Percentiles rank a stretch among this genome's conserved stretches.
Conservation (phyloP, 2,113 vertebrate species). For the Anser brachyrhynchus region DNA sequence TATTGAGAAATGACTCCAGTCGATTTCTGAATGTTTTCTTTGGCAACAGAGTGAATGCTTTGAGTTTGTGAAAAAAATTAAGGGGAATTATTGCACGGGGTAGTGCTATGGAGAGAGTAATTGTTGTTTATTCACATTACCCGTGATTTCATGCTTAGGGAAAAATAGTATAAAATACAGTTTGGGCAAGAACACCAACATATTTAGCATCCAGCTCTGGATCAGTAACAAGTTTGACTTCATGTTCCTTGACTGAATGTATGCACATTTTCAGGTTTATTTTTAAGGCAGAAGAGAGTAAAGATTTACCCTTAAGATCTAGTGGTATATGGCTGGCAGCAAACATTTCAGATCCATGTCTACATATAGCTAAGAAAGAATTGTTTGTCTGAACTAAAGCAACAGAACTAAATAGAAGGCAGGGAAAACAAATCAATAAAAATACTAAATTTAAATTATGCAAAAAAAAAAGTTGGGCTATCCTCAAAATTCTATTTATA, state of each 20-base stretch:
- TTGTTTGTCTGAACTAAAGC: conserved; percentile 36
- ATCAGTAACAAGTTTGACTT: background rate
- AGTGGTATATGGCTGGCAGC: background rate
- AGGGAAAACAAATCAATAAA: conserved; percentile 13
- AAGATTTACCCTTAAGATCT: background rate
- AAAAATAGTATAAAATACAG: background rate
- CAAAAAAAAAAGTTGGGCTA: background rate
- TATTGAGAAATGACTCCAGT: background rate
- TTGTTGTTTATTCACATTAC: background rate
- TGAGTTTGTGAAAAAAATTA: background rate
- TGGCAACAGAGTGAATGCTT: background rate
- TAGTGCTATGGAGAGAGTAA: background rate
- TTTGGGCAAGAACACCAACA: background rate
- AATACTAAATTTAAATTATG: conserved; percentile 24
- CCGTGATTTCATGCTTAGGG: background rate
- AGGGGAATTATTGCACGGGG: background rate
- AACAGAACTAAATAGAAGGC: background rate
- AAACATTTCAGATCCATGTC: conserved; percentile 43
- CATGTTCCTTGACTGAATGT: background rate
- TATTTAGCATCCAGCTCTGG: background rate
- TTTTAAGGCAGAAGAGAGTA: background rate
- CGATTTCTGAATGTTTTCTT: background rate
- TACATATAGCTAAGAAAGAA: conserved; percentile 46
- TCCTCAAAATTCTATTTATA: conserved; percentile 55
- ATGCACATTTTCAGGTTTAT: background rate